phyloP scores from a whole-genome alignment of 2,888 invertebrate species.

The Alitta virens region DNA sequence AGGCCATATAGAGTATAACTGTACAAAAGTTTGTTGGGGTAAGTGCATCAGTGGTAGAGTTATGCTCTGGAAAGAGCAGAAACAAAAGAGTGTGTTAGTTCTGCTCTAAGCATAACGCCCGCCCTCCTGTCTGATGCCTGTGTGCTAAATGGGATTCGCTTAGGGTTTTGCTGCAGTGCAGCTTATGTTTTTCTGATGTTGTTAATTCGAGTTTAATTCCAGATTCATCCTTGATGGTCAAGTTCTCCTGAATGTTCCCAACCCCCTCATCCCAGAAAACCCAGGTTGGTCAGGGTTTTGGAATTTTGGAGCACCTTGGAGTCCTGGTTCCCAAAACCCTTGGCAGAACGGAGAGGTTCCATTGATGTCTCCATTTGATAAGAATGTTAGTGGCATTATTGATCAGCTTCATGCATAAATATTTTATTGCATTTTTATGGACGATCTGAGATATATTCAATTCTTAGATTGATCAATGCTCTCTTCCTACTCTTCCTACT shows the following conservation, averaged over 20 bases:
- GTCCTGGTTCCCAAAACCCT: not conserved
- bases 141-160: not conserved
- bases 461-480: not conserved
- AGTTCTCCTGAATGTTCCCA: conserved; percentile 35
- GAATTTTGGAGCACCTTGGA: conserved; percentile 62
- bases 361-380: conserved; percentile 2
- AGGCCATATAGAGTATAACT: too few species aligned
- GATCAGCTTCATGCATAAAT: not conserved
- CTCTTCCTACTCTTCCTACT: too few species aligned
- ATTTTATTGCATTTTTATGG: not conserved
- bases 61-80: too few species aligned
- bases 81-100: too few species aligned
- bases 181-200: not conserved
- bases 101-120: too few species aligned
- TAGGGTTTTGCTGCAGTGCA: not conserved
- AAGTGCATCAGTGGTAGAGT: too few species aligned
- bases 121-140: too few species aligned
- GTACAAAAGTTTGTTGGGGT: too few species aligned
- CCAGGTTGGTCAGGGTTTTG: conserved; percentile 63
- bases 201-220: not conserved
- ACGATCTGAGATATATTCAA: not conserved
- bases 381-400: conserved; percentile 45
- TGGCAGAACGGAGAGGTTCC: not conserved
- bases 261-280: conserved; percentile 22
- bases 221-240: conserved; percentile 45